phyloP scores from a whole-genome alignment of 92 coral and sea anemone genomes.

The Anthopleura xanthogrammica region DNA sequence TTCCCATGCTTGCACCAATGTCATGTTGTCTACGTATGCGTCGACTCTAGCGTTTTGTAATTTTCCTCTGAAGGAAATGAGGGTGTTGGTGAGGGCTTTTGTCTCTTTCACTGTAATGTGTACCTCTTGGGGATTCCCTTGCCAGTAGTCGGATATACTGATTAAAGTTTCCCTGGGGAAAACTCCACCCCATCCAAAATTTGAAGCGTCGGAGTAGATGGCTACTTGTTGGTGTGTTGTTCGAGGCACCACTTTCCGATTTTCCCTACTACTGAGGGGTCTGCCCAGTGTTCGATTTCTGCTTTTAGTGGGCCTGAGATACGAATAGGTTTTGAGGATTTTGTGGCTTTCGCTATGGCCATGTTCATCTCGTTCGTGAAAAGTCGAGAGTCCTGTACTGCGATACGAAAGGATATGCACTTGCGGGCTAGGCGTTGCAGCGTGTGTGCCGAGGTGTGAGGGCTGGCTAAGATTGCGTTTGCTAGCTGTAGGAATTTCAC shows the following conservation, averaged over 20 bases:
- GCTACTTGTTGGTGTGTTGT: slow-evolving; percentile 23
- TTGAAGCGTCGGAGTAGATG: slow-evolving; percentile 33
- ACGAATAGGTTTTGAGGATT: slow-evolving; percentile 1
- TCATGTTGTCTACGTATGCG: slow-evolving; percentile 1
- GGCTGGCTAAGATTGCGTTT: background rate
- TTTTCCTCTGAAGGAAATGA: background rate
- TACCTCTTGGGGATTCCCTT: too few species aligned
- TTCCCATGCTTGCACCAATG: background rate
- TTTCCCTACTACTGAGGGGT: background rate
- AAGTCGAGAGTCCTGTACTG: slow-evolving; percentile 12
- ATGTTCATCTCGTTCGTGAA: slow-evolving; percentile 33
- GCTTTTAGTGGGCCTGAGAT: background rate
- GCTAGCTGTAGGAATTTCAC: background rate
- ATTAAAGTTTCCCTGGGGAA: slow-evolving; percentile 1
- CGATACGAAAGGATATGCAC: slow-evolving; percentile 16
- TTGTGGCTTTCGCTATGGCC: slow-evolving; percentile 17
- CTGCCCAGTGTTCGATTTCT: slow-evolving; percentile 19
- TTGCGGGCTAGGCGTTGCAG: slow-evolving; percentile 22
- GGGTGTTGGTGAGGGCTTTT: background rate
- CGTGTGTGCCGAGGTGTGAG: slow-evolving; percentile 3
- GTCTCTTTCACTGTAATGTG: slow-evolving; percentile 7
- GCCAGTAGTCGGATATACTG: background rate
- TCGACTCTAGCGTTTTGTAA: slow-evolving; percentile 1
- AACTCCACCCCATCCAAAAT: slow-evolving; percentile 27
- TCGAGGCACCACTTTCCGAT: slow-evolving; percentile 17